Evolutionary conservation across 1,140 invertebrate genomes (phyloP).

Genomic region (Episyrphus balteatus): DNA sequence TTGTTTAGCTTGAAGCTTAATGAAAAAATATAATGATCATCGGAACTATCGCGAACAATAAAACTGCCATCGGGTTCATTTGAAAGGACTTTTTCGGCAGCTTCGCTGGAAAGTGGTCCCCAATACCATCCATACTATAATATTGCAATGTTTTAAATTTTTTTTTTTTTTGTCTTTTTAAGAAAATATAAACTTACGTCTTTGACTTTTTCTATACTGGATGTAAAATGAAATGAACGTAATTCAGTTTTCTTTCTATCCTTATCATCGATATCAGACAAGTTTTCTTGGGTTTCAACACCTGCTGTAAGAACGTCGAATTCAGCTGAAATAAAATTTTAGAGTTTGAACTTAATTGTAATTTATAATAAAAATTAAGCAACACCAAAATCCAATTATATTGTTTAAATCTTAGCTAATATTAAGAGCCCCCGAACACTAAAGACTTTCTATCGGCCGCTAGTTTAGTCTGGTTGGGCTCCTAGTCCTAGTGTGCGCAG

Average conservation of each 20-base stretch:
- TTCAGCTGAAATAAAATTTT: no score
- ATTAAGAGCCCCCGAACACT: no score
- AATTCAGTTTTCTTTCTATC: slow-evolving; percentile 13
- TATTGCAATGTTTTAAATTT: background rate
- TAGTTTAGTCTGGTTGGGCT: no score
- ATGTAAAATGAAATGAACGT: slow-evolving; percentile 67
- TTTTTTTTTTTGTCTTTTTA: slow-evolving; percentile 3
- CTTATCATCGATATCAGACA: background rate
- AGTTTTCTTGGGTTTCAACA: slow-evolving; percentile 17
- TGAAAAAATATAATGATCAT: slow-evolving; percentile 95
- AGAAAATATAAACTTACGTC: slow-evolving; percentile 55
- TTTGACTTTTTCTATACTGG: slow-evolving; percentile 87
- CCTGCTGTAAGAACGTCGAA: slow-evolving; percentile 21
- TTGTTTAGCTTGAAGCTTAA: slow-evolving; percentile 91
- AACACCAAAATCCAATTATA: no score
- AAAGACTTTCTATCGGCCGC: no score
- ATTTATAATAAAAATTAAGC: no score
- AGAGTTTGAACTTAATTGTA: no score
- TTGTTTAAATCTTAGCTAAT: no score
- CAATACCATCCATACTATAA: slow-evolving; percentile 93
- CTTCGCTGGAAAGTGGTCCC: slow-evolving; percentile 90
- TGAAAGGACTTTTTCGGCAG: slow-evolving; percentile 84
- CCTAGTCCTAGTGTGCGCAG: no score
- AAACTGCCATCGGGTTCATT: slow-evolving; percentile 93
- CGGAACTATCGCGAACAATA: slow-evolving; percentile 92